Base-by-base conservation (phyloP, 2,888 invertebrate species). In the Meandrusa payeni region DNA sequence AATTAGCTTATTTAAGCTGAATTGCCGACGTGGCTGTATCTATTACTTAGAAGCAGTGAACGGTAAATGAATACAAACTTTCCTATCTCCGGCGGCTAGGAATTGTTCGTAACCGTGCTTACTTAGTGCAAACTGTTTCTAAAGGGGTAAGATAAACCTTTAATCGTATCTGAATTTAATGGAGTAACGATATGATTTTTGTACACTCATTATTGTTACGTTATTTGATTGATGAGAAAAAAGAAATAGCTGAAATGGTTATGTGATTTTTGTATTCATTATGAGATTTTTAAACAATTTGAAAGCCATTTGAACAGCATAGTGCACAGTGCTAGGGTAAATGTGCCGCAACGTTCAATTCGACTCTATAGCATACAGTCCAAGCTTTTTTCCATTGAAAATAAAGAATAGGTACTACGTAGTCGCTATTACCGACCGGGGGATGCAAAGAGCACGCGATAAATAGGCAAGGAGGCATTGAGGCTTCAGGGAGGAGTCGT, bases 391-490 rank as follows among this genome's bases (percentile, higher is more conserved):
- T 51, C 45, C 34, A 43, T 23, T 41, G 32, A 41, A 48, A 56
- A 59, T 54, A 62, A 38, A 57, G 56, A 59, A 61, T 55, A 50
- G 52, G 45, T 41, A 55, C 50, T 37, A 37, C 31, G 41, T 50
- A 54, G 50, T 41, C 37, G 42, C 50, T 47, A 54, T 61, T 58
- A 57, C 51, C 43, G 48, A 50, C 20, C 24, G 32, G 34, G 37
- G 48, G 48, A 51, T 52, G 47, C 56, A 65, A 59, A 64, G 55
- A 63, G 67, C 52, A 54, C 45, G 58, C 59, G 57, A 72, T 70
- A 70, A 69, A 72, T 65, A 69, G 62, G 52, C 58, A 55, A 61
- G 57, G 51, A 61, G 52, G 56, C 54, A 59, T 58, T 52, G 54
- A 62, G 54, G 54, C 54, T 52, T 52, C 52, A 48, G 48, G 43